Evolutionary conservation across 1,140 invertebrate species (phyloP).

Genomic region (Mesaphorura yosii): DNA sequence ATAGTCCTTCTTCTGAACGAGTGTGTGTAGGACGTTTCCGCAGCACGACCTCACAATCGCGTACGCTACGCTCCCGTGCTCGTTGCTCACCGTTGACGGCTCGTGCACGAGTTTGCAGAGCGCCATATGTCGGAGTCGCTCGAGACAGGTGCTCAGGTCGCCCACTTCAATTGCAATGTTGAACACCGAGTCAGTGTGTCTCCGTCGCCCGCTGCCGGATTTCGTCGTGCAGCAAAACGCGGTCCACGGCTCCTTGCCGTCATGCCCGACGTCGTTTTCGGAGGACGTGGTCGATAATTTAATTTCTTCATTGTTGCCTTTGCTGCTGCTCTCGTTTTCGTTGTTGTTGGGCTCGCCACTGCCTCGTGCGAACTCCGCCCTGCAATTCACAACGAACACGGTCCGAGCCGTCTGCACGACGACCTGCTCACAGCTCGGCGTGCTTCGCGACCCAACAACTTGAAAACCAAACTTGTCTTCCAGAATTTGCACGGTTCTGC

Average conservation of each 20-base stretch:
- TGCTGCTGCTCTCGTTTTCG: not conserved
- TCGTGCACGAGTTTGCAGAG: conserved; percentile 33
- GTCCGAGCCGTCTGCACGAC: conserved; percentile 36
- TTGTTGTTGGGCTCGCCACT: not conserved
- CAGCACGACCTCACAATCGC: conserved; percentile 41
- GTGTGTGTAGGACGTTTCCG: conserved; percentile 42
- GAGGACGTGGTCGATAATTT: not conserved
- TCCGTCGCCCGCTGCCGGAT: not conserved
- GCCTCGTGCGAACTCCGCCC: conserved; percentile 4
- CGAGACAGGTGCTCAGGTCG: conserved; percentile 34
- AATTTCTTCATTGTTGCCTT: not conserved
- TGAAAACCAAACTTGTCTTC: conserved; percentile 35
- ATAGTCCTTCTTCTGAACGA: conserved; percentile 38
- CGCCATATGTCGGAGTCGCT: conserved; percentile 28
- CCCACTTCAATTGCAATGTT: conserved; percentile 42
- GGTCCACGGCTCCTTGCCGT: conserved; percentile 34
- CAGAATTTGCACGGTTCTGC: conserved; percentile 31
- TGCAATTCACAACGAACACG: conserved; percentile 37
- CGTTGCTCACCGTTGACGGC: conserved; percentile 32
- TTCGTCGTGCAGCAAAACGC: conserved; percentile 31
- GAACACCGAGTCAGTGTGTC: conserved; percentile 38
- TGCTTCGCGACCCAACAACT: conserved; percentile 33
- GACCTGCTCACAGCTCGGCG: conserved; percentile 34
- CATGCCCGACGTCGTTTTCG: not conserved
- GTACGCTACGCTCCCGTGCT: conserved; percentile 35